Evolutionary conservation across 64 coral and sea anemone species (phyloP).

Genomic region (Platygyra sinensis): DNA sequence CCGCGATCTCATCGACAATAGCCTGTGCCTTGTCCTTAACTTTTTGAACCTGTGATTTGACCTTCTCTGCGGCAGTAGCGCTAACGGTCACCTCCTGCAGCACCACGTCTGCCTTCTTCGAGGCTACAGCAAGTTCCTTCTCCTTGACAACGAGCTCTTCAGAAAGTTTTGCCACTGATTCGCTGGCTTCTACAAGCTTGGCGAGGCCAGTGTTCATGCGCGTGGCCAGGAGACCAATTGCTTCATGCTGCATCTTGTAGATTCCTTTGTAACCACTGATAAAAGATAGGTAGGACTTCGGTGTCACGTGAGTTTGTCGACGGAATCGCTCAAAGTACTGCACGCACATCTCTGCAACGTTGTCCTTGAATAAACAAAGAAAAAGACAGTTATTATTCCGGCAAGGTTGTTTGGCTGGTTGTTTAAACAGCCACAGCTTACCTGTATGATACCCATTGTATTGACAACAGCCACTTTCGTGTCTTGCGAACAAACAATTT

Average conservation of each 20-base stretch:
- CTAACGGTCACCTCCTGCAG: slow-evolving; percentile 94
- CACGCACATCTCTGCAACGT: slow-evolving; percentile 88
- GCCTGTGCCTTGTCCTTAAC: slow-evolving; percentile 99
- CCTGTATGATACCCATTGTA: slow-evolving; percentile 97
- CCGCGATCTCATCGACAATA: slow-evolving; percentile 97
- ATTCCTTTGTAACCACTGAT: slow-evolving; percentile 94
- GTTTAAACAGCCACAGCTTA: not conserved
- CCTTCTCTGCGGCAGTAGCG: slow-evolving; percentile 92
- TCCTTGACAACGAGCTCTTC: slow-evolving; percentile 96
- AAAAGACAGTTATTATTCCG: not conserved
- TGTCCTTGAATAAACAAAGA: slow-evolving; percentile 66
- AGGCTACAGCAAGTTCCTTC: slow-evolving; percentile 98
- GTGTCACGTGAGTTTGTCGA: slow-evolving; percentile 94
- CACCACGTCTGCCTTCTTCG: slow-evolving; percentile 95
- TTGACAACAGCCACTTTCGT: slow-evolving; percentile 88
- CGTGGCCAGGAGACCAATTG: slow-evolving; percentile 83
- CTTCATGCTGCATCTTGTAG: slow-evolving; percentile 76
- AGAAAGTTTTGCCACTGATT: slow-evolving; percentile 95
- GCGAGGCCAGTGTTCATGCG: slow-evolving; percentile 70
- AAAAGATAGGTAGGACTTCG: slow-evolving; percentile 94
- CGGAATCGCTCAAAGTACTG: slow-evolving; percentile 99
- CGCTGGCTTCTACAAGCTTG: slow-evolving; percentile 93
- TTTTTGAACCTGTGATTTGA: slow-evolving; percentile 98
- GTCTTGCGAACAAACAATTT: slow-evolving; percentile 84
- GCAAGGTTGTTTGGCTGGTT: too few relatives aligned